Percentiles rank a stretch among this genome's conserved stretches.
Conservation (phyloP, 1,140 invertebrate genomes). For the Drosophila leontia region DNA sequence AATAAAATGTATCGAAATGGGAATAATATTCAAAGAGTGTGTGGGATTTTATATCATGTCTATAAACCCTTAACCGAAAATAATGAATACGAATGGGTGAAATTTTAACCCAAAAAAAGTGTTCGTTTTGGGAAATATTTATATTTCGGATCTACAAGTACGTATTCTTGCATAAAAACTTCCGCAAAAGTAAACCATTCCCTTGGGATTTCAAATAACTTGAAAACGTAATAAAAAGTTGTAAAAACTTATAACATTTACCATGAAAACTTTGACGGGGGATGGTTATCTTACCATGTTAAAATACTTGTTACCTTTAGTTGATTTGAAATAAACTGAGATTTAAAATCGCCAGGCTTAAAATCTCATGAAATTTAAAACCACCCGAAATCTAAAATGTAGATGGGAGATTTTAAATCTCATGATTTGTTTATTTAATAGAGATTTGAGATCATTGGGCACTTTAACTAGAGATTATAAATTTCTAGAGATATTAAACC, state of each 20-base stretch:
- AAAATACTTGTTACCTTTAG: background rate
- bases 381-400: background rate
- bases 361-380: background rate
- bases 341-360: background rate
- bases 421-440: background rate
- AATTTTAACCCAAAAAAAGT: background rate
- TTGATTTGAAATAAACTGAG: background rate
- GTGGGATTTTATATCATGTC: conserved; percentile 16
- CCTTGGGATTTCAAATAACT: background rate
- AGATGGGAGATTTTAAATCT: background rate
- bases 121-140: background rate
- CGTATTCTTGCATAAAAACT: background rate
- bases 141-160: background rate
- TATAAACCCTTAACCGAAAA: conserved; percentile 1
- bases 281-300: background rate
- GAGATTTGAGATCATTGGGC: background rate
- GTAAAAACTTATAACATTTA: background rate
- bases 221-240: background rate
- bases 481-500: background rate
- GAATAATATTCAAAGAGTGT: conserved; percentile 2
- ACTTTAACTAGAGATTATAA: background rate
- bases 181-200: background rate
- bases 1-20: conserved; percentile 12
- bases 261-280: background rate
- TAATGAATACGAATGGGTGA: background rate